These are phyloP conservation scores for Dascillus cervinus DNA, from an alignment of 2,888 invertebrate species.

Conservation along the genomic window DNA sequence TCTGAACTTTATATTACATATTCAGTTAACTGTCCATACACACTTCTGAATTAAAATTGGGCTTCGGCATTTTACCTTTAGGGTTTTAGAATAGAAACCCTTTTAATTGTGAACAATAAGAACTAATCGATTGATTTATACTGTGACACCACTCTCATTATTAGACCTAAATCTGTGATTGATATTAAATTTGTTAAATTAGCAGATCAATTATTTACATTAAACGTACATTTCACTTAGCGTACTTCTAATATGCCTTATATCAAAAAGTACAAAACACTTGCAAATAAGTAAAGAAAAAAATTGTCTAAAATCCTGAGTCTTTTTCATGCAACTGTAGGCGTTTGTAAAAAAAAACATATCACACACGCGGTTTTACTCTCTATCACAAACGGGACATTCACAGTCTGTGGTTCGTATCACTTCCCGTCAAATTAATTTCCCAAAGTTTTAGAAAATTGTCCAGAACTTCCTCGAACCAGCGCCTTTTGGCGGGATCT, in stretches of 20 bases:
- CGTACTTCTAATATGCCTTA: too few species aligned
- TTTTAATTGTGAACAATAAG: conserved; percentile 59
- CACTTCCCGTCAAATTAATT: conserved; percentile 59
- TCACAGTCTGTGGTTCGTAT: conserved; percentile 8
- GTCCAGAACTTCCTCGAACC: conserved; percentile 84
- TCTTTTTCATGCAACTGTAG: too few species aligned
- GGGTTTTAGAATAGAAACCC: conserved; percentile 72
- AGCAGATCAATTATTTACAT: conserved; percentile 19
- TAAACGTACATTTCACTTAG: conserved; percentile 7
- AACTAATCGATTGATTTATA: conserved; percentile 51
- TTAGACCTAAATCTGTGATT: conserved; percentile 9
- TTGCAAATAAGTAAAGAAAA: too few species aligned
- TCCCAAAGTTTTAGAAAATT: conserved; percentile 88
- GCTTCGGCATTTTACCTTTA: conserved; percentile 61
- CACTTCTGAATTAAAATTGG: conserved; percentile 1
- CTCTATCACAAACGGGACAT: too few species aligned
- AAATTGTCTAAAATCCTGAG: too few species aligned
- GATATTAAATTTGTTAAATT: conserved; percentile 14
- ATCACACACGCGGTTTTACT: conserved; percentile 1
- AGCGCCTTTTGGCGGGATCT: conserved; percentile 63
- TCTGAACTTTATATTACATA: conserved; percentile 63
- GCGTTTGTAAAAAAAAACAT: background rate
- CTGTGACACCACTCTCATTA: too few species aligned
- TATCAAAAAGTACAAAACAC: too few species aligned
- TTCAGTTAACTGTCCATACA: conserved; percentile 34